Evolutionary conservation across 2,113 vertebrate species (phyloP), one percentile per base, ranked within the genome.

Genomic region (Platanista minor): DNA sequence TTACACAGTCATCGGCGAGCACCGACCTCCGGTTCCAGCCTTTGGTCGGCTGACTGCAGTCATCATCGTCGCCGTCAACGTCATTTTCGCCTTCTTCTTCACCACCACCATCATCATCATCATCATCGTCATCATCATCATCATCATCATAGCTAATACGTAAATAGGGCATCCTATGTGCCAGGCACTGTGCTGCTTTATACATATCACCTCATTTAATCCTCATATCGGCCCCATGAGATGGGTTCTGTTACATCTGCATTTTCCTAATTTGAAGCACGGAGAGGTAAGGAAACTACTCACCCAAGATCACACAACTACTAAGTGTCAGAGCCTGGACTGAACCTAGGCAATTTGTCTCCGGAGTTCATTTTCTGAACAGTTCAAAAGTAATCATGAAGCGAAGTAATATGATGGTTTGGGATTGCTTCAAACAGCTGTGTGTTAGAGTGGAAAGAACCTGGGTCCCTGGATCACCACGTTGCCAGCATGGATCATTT

Each of bases 231-330:
- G 74, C 20, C 67, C 36, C 69, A 1, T 10, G 36, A 43, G 25
- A 62, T 25, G 52, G 33, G 31, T 66, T 62, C 7, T 85, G 1
- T 62, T 33, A 29, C 15, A 31, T 36, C 21, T 52, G 15, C 9
- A 2, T 52, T 93, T 86, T 52, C 80, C 49, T 66, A 61, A 64
- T 36, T 8, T n/a, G 11, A 91, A 83, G 20, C 69, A 49, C 75
- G 69, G 64, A 90, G 25, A 41, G 7, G 43, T 77, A 64, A 90
- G 66, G 41, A 87, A 62, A 95, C 33, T 87, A 83, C 27, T 83
- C 64, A 46, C 21, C 25, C 33, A 33, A 75, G 8, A 49, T 54
- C 82, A 91, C 61, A 82, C 61, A 77, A 43, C 66, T 81, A 54
- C n/a, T n/a, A 39, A 74, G 43, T 33, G 81, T 36, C 62, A 86